Base-by-base conservation (phyloP, 2,113 vertebrate genomes). In the Cebidichthys violaceus region DNA sequence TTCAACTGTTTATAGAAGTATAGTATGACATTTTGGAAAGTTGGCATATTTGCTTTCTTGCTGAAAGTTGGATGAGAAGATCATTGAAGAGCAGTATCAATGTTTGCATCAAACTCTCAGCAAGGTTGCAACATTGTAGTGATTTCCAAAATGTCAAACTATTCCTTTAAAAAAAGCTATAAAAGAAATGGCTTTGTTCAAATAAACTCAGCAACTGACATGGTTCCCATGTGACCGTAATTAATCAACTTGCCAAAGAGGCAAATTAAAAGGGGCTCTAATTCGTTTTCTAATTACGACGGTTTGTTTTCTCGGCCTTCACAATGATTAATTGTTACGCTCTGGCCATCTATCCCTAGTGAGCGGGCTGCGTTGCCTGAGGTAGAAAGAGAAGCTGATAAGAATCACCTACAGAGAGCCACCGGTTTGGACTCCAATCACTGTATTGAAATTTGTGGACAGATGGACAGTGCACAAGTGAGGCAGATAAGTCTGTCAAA, bases 251-350 rank as follows among this genome's bases (percentile, higher is more conserved):
- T 91, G 94, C 89, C 92, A 90, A 71, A 60, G 27, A 83, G 60
- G 71, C 70, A 86, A 92, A 91, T 83, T 81, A 90, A 85, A 84
- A 62, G 35, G 75, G 72, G 37, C 75, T 86, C 80, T 52, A 87
- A 86, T 92, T 81, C 65, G 77, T 90, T 92, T 93, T 88, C 85
- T 95, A 92, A 95, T 95, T 94, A 92, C 79, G 81, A 52, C 85
- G 82, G 91, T 92, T 91, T 92, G 88, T 93, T 92, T 92, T 86
- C 86, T 79, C 85, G 74, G 89, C 91, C 88, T 90, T 93, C 92
- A 92, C 29, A 54, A 89, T 95, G 95, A 96, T 95, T 95, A 93
- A 96, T 95, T 91, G 92, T 91, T 92, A 83, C 50, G 78, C 84
- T 90, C 85, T 35, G 85, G 71, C 52, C 82, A 31, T 52, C 70